These are phyloP conservation scores for Pavo muticus DNA, from an alignment of 2,113 vertebrate species.

Conservation along the genomic window DNA sequence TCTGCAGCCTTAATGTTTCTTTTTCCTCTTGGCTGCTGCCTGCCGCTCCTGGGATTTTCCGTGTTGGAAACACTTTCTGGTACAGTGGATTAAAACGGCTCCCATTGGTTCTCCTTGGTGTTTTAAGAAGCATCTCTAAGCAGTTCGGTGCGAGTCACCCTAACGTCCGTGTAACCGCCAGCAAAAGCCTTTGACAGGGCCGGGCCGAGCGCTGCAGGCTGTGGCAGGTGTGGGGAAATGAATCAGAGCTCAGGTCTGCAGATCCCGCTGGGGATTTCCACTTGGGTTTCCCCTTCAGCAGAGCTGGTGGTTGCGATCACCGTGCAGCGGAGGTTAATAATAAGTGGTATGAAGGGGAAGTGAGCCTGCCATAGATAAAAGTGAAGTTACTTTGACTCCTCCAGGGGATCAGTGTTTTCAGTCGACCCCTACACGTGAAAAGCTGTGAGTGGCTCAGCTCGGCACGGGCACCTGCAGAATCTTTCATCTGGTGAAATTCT, in stretches of 20 bases:
- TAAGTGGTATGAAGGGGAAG: not conserved
- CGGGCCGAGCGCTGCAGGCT: not conserved
- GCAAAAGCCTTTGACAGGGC: not conserved
- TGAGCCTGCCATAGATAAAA: rapidly evolving
- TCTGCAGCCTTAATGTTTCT: not conserved
- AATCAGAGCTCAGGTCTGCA: not conserved
- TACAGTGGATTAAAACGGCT: not conserved
- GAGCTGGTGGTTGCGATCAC: rapidly evolving
- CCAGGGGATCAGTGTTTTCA: not conserved
- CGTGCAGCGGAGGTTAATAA: not conserved
- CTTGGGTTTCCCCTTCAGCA: not conserved
- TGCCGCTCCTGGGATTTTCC: too few species aligned
- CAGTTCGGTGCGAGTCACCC: rapidly evolving
- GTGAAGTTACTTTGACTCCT: not conserved
- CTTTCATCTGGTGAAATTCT: not conserved
- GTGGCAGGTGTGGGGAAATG: not conserved
- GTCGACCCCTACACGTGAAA: not conserved
- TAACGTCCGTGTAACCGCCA: not conserved
- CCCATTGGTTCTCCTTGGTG: rapidly evolving
- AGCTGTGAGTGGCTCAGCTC: not conserved
- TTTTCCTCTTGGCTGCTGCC: not conserved
- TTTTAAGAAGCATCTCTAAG: not conserved
- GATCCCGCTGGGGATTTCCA: constrained; percentile 42
- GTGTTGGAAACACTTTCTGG: too few species aligned
- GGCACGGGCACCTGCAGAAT: not conserved